These are phyloP conservation scores for Novumbra hubbsi DNA, from an alignment of 2,797 vertebrate genomes.

Conservation along the genomic window DNA sequence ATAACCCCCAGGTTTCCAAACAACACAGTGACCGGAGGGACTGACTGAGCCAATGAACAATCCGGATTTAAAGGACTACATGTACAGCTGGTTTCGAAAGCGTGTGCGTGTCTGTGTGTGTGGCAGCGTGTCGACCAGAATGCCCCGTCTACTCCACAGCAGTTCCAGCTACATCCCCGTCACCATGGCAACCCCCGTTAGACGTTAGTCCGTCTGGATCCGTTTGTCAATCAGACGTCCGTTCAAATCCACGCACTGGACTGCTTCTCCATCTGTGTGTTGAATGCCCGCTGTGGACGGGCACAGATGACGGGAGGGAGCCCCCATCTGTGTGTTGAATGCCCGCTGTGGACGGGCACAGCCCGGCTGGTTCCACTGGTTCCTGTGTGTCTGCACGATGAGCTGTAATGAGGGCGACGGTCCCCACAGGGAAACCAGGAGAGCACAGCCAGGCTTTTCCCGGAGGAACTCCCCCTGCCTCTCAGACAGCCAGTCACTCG, in stretches of 20 bases:
- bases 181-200: not conserved
- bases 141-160: not conserved
- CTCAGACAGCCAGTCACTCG: not conserved
- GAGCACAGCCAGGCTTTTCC: not conserved
- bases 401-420: not conserved
- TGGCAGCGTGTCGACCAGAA: not conserved
- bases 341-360: not conserved
- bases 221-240: not conserved
- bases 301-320: not conserved
- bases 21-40: not conserved
- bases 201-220: not conserved
- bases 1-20: constrained; percentile 13
- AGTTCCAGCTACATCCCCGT: not conserved
- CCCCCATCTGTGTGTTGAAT: not conserved
- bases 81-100: not conserved
- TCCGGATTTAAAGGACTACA: not conserved
- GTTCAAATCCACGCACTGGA: not conserved
- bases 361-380: not conserved
- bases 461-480: not conserved
- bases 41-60: not conserved
- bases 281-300: not conserved
- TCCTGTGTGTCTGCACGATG: not conserved
- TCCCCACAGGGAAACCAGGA: not conserved
- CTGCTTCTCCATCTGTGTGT: not conserved
- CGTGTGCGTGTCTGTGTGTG: constrained; percentile 6